These are phyloP conservation scores for Cylloceria caligata DNA, from an alignment of 2,888 invertebrate genomes.

Conservation along the genomic window DNA sequence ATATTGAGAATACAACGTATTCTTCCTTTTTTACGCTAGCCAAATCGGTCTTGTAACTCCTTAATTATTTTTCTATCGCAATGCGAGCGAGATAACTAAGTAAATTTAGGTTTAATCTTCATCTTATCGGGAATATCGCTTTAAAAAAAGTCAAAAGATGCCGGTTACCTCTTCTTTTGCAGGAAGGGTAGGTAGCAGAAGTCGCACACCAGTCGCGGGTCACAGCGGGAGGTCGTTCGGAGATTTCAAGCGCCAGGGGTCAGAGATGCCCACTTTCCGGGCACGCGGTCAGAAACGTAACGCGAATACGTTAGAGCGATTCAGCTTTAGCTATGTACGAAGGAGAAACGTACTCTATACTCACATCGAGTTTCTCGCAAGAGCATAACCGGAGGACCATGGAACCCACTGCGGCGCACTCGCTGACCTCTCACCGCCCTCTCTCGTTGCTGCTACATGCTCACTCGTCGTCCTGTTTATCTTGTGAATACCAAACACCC, in stretches of 20 bases:
- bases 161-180: conserved; percentile 15
- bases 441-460: conserved; percentile 33
- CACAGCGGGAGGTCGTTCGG: conserved; percentile 39
- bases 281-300: conserved; percentile 56
- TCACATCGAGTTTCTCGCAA: conserved; percentile 51
- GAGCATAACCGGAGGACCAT: conserved; percentile 47
- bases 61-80: neutral
- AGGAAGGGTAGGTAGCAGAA: conserved; percentile 17
- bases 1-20: too few relatives aligned
- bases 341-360: conserved; percentile 29
- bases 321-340: conserved; percentile 19
- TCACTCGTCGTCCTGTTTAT: conserved; percentile 78
- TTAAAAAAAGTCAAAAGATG: conserved; percentile 39
- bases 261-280: conserved; percentile 36
- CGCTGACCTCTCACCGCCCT: conserved; percentile 62
- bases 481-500: conserved; percentile 83
- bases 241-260: conserved; percentile 44
- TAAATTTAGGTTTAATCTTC: conserved; percentile 16
- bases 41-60: neutral
- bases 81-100: neutral
- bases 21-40: too few relatives aligned
- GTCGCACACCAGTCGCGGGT: too few relatives aligned
- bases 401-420: conserved; percentile 57
- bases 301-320: conserved; percentile 60
- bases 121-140: conserved; percentile 37